These are phyloP conservation scores for Oncopodura yosiiana DNA, from an alignment of 1,140 invertebrate genomes.

Conservation along the genomic window DNA sequence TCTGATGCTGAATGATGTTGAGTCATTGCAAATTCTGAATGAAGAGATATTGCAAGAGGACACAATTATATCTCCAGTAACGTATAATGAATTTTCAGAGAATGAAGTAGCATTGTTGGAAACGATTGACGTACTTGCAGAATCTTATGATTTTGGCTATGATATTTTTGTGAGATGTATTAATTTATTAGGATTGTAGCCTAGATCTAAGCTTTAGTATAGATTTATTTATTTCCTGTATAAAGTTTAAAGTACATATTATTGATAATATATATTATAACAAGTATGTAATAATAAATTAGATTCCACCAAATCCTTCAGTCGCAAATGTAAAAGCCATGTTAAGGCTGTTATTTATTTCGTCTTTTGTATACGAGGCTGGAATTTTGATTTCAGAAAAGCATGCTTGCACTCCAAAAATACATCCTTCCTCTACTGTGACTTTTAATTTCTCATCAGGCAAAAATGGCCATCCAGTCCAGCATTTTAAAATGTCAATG, in stretches of 20 bases:
- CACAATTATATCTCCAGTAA: not conserved
- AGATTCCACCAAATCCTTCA: not conserved
- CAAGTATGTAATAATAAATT: not conserved
- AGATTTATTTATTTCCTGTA: no score
- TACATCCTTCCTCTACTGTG: not conserved
- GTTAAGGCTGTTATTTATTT: not conserved
- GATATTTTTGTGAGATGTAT: not conserved
- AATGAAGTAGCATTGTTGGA: not conserved
- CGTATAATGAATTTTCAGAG: not conserved
- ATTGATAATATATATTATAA: no score
- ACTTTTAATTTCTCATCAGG: not conserved
- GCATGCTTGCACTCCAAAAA: not conserved
- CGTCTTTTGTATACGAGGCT: not conserved
- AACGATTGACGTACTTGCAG: not conserved
- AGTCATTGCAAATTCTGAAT: no score
- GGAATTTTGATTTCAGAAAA: not conserved
- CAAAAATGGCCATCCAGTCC: not conserved
- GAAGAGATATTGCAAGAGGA: not conserved
- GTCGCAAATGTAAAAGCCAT: not conserved
- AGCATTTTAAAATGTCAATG: not conserved
- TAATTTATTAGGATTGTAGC: not conserved
- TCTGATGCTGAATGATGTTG: not conserved
- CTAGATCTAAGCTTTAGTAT: no score
- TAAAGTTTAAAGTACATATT: no score
- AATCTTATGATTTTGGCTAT: not conserved